Percentiles rank a stretch among this genome's conserved stretches.
phyloP scores from a whole-genome alignment of 2,113 vertebrate species.

The Tupaia chinensis region DNA sequence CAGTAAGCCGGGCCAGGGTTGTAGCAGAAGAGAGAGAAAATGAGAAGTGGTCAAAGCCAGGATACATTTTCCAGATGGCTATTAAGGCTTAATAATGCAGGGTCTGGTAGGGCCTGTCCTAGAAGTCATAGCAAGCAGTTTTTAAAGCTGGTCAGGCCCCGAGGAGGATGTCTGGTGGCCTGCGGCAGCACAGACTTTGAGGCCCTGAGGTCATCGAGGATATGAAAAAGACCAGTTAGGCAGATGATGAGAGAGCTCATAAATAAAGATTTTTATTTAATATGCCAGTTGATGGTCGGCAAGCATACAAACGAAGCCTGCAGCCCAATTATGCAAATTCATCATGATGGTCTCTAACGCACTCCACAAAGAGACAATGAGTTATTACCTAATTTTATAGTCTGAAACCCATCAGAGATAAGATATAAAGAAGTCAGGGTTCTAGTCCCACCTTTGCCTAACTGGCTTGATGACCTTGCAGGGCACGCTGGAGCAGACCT shows the following conservation, averaged over 20 bases:
- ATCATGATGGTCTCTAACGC: not conserved
- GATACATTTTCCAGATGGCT: not conserved
- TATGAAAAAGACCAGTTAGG: not conserved
- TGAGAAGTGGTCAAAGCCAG: not conserved
- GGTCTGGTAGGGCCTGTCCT: too few relatives aligned
- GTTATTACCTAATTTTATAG: not conserved
- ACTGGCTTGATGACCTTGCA: not conserved
- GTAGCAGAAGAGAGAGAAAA: not conserved
- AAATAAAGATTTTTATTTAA: not conserved
- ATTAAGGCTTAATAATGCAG: not conserved
- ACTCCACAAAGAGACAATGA: not conserved
- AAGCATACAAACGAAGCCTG: not conserved
- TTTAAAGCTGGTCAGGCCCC: not conserved
- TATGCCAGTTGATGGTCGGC: not conserved
- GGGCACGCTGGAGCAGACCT: not conserved
- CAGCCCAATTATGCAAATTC: not conserved
- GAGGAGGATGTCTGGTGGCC: fast-evolving
- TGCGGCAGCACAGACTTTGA: not conserved
- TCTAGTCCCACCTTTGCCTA: not conserved
- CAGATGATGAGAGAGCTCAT: not conserved
- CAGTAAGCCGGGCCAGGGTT: not conserved
- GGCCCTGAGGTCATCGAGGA: not conserved
- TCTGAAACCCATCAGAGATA: not conserved
- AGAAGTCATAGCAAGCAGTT: not conserved
- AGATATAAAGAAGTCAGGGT: not conserved